These are phyloP conservation scores for Speoplatyrhinus poulsoni DNA, from an alignment of 2,113 vertebrate genomes.

Conservation along the genomic window DNA sequence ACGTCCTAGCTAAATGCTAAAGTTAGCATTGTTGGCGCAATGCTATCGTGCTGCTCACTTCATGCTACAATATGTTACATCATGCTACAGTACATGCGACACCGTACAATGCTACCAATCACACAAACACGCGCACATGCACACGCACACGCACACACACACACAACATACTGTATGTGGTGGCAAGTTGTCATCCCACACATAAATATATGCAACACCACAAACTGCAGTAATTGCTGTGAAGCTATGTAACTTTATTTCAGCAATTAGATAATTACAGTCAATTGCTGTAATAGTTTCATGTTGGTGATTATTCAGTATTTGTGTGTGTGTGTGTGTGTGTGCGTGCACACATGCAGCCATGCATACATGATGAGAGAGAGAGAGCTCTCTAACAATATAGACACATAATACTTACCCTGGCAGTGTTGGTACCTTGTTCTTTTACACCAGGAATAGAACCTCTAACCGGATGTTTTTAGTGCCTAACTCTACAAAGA, in stretches of 20 bases:
- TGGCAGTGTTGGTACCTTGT: too few relatives aligned
- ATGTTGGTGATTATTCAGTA: constrained; percentile 2
- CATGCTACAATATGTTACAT: too few relatives aligned
- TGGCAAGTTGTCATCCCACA: not conserved
- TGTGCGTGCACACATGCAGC: not conserved
- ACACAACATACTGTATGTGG: not conserved
- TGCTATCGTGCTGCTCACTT: too few relatives aligned
- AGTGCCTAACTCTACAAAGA: too few relatives aligned
- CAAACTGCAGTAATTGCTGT: not conserved
- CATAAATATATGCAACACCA: not conserved
- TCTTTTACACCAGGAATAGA: too few relatives aligned
- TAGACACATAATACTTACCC: too few relatives aligned
- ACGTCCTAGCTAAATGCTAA: too few relatives aligned
- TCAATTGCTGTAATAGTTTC: constrained; percentile 8
- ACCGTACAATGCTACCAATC: too few relatives aligned
- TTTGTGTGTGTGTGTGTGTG: not conserved
- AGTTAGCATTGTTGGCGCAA: too few relatives aligned
- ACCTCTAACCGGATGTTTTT: too few relatives aligned
- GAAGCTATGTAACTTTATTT: not conserved
- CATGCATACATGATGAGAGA: not conserved
- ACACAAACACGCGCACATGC: not conserved
- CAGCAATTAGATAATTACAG: constrained; percentile 21
- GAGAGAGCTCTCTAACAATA: not conserved
- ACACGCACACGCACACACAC: not conserved
- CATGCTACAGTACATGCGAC: too few relatives aligned